Base-by-base conservation (phyloP, 2,113 vertebrate species). In the Lathamus discolor region DNA sequence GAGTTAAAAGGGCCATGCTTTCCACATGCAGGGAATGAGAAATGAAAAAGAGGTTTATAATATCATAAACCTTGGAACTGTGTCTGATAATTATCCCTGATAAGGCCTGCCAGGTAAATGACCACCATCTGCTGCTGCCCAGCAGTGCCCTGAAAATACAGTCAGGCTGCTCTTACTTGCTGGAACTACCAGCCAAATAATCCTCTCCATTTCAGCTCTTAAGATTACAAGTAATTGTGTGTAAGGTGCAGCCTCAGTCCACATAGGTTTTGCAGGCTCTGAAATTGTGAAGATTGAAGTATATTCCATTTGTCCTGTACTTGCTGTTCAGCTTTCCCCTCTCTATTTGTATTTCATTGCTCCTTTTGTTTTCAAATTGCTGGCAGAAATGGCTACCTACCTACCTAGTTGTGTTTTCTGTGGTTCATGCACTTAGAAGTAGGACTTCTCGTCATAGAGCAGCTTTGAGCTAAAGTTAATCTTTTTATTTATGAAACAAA, bases 121-220 rank as follows among this genome's bases (percentile, higher is more conserved):
- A 91, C 95, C 96, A 92, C 92, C 95, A 96, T 97, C 96, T 97
- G 96, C 86, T 96, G 88, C 95, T 96, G 88, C 86, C 74, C 86
- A 92, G 88, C 88, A 93, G 66, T 79, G 70, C 59, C 80, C 83
- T 86, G 92, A 76, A 94, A 91, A 93, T 62, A 82, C 66, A 82
- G 6, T 68, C 83, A 89, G 62, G 66, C 88, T 78, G 74, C 57
- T 76, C 14, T 49, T 54, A 49, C 27, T 92, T 0, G 2, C 67
- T 87, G 74, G 69, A 93, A 82, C 88, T 41, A 54, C 88, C 49
- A 54, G 57, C 25, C 79, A 86, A 80, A 48, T 87, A 87, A 94
- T 93, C 80, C 81, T 82, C 72, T 93, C 59, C 8, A 39, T 80
- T 94, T 69, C 88, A 79, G 80, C 84, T 95, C 74, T 52, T 73